Conservation (phyloP, 2,888 invertebrate genomes). For the Drosophila affinis region DNA sequence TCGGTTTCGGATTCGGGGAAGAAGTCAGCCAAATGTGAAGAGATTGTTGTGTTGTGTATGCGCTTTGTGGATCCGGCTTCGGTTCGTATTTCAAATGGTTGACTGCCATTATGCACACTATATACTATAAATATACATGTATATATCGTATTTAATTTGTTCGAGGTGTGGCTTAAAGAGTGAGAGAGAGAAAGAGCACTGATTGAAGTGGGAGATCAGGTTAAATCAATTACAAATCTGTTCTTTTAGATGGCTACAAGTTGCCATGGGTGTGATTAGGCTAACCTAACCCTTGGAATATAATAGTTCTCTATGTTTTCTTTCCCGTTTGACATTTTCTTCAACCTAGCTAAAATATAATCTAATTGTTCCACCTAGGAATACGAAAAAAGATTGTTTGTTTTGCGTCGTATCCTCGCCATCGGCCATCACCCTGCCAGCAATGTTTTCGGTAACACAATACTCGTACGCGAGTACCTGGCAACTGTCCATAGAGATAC, state of each 20-base stretch:
- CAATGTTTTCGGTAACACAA: conserved; percentile 39
- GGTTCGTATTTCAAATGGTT: conserved; percentile 52
- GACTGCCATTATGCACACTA: conserved; percentile 17
- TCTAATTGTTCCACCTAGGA: not conserved
- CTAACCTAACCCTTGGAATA: not conserved
- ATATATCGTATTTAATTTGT: conserved; percentile 19
- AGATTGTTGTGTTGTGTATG: conserved; percentile 18
- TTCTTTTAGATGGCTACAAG: not conserved
- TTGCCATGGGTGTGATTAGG: not conserved
- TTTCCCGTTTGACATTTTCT: not conserved
- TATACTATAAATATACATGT: not conserved
- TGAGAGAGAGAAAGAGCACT: not conserved
- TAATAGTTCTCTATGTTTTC: not conserved
- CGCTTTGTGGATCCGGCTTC: conserved; percentile 46
- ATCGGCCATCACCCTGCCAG: conserved; percentile 30
- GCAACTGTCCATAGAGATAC: not conserved
- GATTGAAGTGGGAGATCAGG: conserved; percentile 2
- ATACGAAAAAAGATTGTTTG: not conserved
- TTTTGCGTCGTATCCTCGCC: conserved; percentile 10
- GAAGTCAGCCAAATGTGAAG: conserved; percentile 63
- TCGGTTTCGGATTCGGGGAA: conserved; percentile 26
- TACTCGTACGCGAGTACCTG: conserved; percentile 13
- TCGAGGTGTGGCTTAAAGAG: conserved; percentile 54
- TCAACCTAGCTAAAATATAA: not conserved
- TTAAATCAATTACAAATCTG: not conserved